Conservation (phyloP, 37 sponge, comb jelly and placozoan species). For the Chondrosia reniformis region DNA sequence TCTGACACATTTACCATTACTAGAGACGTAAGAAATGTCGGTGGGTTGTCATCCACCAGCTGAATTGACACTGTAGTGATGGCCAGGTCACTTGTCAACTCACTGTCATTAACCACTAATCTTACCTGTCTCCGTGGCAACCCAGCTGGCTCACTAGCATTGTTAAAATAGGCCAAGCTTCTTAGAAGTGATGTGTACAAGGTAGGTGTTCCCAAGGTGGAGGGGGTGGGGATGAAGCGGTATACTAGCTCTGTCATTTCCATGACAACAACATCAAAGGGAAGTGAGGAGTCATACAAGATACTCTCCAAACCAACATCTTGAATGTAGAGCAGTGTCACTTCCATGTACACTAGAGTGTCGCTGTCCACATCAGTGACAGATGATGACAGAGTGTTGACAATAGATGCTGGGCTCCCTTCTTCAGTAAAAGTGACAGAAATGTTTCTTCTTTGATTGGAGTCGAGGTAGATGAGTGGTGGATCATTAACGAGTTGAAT, state of each 20-base stretch:
- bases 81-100: constrained; percentile 7
- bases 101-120: constrained; percentile 55
- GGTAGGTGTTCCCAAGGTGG: not conserved
- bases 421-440: constrained; percentile 28
- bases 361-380: constrained; percentile 30
- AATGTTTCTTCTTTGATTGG: not conserved
- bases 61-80: not conserved
- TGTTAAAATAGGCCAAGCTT: constrained; percentile 42
- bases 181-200: constrained; percentile 16
- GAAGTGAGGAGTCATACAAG: not conserved
- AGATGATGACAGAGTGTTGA: not conserved
- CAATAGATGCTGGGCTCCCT: constrained; percentile 6
- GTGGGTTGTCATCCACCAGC: constrained; percentile 17
- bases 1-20: constrained; percentile 11
- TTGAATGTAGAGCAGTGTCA: not conserved
- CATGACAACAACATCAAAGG: not conserved
- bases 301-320: constrained; percentile 1
- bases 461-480: constrained; percentile 18
- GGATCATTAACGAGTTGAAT: constrained; percentile 36
- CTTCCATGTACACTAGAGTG: constrained; percentile 14
- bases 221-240: not conserved
- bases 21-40: not conserved
- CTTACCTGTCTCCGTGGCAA: constrained; percentile 24
- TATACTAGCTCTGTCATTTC: not conserved
- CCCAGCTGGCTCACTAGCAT: constrained; percentile 45